These are phyloP conservation scores for Protosalanx chinensis DNA, from an alignment of 2,797 vertebrate species.

Conservation along the genomic window DNA sequence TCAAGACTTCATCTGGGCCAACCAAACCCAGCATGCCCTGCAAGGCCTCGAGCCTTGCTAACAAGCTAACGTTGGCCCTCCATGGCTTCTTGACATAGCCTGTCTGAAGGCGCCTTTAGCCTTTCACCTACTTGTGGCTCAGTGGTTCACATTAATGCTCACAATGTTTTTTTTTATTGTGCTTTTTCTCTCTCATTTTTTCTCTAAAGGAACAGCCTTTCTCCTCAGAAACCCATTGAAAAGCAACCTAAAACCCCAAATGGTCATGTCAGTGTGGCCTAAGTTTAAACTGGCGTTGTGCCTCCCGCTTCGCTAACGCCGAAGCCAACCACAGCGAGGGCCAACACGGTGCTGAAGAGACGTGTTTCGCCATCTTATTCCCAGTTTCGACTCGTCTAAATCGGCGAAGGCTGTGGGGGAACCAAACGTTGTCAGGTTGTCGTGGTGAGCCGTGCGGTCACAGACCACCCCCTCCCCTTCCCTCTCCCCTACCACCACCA, in stretches of 20 bases:
- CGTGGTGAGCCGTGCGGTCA: conserved; percentile 53
- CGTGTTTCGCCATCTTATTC: conserved; percentile 54
- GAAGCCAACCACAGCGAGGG: conserved; percentile 61
- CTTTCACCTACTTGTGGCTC: conserved; percentile 67
- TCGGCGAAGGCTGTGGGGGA: conserved; percentile 48
- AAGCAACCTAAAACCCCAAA: conserved; percentile 70
- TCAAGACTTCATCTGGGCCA: conserved; percentile 30
- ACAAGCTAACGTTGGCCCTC: conserved; percentile 52
- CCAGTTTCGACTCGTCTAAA: conserved; percentile 48
- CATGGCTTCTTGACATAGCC: conserved; percentile 53
- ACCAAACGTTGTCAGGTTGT: conserved; percentile 64
- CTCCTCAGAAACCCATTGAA: conserved; percentile 54
- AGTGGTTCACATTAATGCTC: conserved; percentile 61
- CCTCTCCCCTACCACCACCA: conserved; percentile 12
- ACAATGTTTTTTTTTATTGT: conserved; percentile 44
- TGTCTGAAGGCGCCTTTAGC: conserved; percentile 51
- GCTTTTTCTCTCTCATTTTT: conserved; percentile 6
- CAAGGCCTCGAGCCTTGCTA: conserved; percentile 45
- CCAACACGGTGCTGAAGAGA: conserved; percentile 47
- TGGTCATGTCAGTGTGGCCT: conserved; percentile 60
- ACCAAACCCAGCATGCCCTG: conserved; percentile 45
- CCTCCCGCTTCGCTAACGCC: conserved; percentile 53
- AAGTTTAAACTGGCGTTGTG: conserved; percentile 68
- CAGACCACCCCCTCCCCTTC: conserved; percentile 12
- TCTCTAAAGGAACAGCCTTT: conserved; percentile 17